Conservation (phyloP, 2,888 invertebrate species). For the Synanthedon vespiformis region DNA sequence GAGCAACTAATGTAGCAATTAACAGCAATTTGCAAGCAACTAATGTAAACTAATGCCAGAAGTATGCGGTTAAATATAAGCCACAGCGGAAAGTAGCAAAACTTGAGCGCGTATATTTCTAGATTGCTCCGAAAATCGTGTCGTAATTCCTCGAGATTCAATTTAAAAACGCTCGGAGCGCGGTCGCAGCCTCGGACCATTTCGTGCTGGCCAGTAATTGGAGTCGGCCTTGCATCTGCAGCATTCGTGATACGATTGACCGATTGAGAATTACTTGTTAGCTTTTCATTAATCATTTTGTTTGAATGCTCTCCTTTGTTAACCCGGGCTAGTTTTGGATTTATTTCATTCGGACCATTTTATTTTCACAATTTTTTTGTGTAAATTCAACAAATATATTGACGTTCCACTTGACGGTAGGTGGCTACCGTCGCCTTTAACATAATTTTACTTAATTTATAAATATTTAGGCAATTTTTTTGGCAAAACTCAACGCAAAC, state of each 20-base stretch:
- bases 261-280: not conserved
- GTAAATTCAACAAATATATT: no score
- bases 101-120: constrained; percentile 11
- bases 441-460: not conserved
- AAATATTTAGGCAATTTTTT: not conserved
- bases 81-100: no score
- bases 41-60: no score
- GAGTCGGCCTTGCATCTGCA: constrained; percentile 29
- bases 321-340: no score
- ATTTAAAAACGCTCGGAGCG: constrained; percentile 45
- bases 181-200: constrained; percentile 26
- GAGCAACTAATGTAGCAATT: no score
- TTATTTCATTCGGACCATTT: no score
- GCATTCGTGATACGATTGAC: not conserved
- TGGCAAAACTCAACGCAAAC: no score
- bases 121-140: constrained; percentile 32
- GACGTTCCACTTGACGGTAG: no score
- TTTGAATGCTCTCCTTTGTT: not conserved
- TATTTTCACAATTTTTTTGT: no score
- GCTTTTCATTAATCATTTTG: not conserved
- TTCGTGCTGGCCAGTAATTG: constrained; percentile 37
- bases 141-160: constrained; percentile 46
- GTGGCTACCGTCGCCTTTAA: no score
- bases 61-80: no score
- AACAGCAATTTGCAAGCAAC: no score